Conservation (phyloP, 2,113 vertebrate genomes). For the Hippocampus comes region DNA sequence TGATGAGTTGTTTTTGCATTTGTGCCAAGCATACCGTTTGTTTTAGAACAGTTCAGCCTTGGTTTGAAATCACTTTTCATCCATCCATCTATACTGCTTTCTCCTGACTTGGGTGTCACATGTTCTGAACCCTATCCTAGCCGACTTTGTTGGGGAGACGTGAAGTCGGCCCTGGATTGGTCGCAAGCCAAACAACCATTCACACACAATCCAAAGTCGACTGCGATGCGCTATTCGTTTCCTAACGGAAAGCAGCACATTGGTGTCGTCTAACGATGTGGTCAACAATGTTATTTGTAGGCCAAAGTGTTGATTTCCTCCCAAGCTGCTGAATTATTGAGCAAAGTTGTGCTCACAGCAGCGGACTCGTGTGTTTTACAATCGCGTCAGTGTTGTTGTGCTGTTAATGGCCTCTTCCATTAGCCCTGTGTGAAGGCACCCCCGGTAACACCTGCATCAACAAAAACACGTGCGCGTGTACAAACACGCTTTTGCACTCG, state of each 20-base stretch:
- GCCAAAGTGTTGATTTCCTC: conserved; percentile 49
- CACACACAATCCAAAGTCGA: neutral
- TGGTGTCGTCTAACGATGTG: neutral
- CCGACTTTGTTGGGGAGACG: no score
- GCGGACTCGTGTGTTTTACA: conserved; percentile 58
- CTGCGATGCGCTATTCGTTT: neutral
- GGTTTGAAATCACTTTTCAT: no score
- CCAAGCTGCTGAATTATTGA: conserved; percentile 67
- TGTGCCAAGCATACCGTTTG: no score
- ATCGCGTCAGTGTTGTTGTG: conserved; percentile 54
- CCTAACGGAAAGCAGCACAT: conserved; percentile 5
- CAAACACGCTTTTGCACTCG: conserved; percentile 17
- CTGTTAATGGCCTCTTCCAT: conserved; percentile 58
- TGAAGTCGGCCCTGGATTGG: no score
- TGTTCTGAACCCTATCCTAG: no score
- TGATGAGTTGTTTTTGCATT: no score
- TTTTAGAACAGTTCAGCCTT: no score
- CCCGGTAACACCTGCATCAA: conserved; percentile 63
- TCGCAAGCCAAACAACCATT: neutral
- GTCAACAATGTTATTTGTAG: conserved; percentile 27
- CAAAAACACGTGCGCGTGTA: conserved; percentile 36
- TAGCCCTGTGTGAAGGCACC: conserved; percentile 46
- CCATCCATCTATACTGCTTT: no score
- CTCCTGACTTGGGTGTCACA: no score
- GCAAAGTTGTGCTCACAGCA: conserved; percentile 50